A percentile compares a stretch with the other conserved stretches of the same genome.
Evolutionary conservation across 2,888 invertebrate species (phyloP).

Genomic region (Nemurella pictetii): DNA sequence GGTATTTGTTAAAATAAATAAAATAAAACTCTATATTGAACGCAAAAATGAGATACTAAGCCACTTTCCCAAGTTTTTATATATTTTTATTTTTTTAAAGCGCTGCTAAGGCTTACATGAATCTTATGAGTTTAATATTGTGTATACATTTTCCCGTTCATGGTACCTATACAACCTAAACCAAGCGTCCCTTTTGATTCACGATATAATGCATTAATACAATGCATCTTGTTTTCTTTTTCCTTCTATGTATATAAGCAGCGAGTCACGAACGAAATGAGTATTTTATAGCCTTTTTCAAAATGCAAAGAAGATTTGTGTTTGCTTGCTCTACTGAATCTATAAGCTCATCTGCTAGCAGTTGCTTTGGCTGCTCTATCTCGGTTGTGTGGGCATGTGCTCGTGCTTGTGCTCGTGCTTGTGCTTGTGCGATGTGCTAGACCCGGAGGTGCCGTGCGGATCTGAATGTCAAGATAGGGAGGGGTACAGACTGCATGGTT

Average conservation of each 20-base stretch:
- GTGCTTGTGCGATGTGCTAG: background rate
- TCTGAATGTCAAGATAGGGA: background rate
- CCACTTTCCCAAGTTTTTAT: no score
- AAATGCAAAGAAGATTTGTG: background rate
- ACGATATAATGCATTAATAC: background rate
- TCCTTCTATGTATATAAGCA: background rate
- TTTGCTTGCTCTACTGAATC: background rate
- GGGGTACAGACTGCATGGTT: no score
- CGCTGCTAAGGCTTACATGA: no score
- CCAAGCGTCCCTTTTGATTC: background rate
- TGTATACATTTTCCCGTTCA: no score
- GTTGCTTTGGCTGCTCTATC: background rate
- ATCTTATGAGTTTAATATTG: no score
- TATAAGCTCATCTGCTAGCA: background rate
- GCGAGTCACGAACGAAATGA: background rate
- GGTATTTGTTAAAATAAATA: no score
- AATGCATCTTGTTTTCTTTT: background rate
- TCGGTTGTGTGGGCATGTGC: background rate
- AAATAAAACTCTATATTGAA: no score
- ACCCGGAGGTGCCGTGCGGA: background rate
- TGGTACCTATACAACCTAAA: background rate
- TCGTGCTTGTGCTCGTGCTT: background rate
- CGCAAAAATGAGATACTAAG: no score
- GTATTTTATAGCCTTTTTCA: background rate
- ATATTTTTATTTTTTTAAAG: no score